Percentiles rank a stretch among this genome's conserved stretches.
These are phyloP conservation scores for Drosophila kanapiae DNA, from an alignment of 1,140 invertebrate genomes.

Conservation along the genomic window DNA sequence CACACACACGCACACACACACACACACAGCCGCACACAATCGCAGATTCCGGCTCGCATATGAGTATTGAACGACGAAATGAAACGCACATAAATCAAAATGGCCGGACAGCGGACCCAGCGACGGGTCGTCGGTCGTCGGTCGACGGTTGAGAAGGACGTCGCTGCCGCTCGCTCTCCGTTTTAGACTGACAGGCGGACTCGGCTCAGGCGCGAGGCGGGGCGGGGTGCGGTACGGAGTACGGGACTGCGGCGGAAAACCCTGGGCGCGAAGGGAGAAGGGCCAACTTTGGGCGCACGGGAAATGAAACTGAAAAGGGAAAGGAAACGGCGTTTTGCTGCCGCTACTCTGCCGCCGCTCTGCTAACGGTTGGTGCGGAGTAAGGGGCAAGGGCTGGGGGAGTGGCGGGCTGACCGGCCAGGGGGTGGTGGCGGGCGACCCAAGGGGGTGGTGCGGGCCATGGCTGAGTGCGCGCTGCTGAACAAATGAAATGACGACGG, in stretches of 20 bases:
- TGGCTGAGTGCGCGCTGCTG: slow-evolving; percentile 82
- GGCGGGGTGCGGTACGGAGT: slow-evolving; percentile 17
- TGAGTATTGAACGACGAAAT: slow-evolving; percentile 85
- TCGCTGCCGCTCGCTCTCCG: slow-evolving; percentile 34
- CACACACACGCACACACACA: slow-evolving; percentile 69
- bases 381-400: slow-evolving; percentile 26
- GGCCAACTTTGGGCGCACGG: slow-evolving; percentile 63
- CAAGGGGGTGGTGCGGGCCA: slow-evolving; percentile 56
- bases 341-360: slow-evolving; percentile 35
- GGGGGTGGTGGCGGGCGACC: slow-evolving; percentile 29
- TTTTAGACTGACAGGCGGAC: slow-evolving; percentile 78
- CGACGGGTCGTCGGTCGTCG: slow-evolving; percentile 67
- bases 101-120: slow-evolving; percentile 81
- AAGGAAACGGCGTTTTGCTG: slow-evolving; percentile 82
- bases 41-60: slow-evolving; percentile 67
- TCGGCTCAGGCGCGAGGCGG: slow-evolving; percentile 18
- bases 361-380: slow-evolving; percentile 38
- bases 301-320: slow-evolving; percentile 84
- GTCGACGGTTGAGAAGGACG: slow-evolving; percentile 33
- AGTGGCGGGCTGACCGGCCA: slow-evolving; percentile 16
- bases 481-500: slow-evolving; percentile 85
- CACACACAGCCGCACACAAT: slow-evolving; percentile 50
- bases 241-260: slow-evolving; percentile 27
- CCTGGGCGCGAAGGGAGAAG: slow-evolving; percentile 29
- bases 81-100: slow-evolving; percentile 85